Conservation (phyloP, 1,140 invertebrate genomes). For the Lordiphosa collinella region DNA sequence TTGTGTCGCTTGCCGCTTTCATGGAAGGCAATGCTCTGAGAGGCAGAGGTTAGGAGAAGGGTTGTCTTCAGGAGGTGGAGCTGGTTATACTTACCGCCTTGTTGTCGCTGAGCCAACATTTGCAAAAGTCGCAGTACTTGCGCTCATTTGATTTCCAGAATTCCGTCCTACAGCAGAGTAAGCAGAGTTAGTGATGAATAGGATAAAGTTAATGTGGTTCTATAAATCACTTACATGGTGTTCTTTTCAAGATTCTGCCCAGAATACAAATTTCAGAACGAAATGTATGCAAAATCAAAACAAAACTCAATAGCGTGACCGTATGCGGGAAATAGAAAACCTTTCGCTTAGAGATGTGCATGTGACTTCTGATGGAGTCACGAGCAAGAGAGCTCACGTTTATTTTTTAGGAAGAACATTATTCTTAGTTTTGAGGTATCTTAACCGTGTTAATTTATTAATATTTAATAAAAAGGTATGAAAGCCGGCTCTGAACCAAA, state of each 20-base stretch:
- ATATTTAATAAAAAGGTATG: too few species aligned
- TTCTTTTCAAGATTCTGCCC: too few species aligned
- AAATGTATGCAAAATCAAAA: too few species aligned
- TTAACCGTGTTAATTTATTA: too few species aligned
- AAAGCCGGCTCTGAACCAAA: too few species aligned
- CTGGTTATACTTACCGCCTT: slow-evolving; percentile 86
- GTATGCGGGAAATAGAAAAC: too few species aligned
- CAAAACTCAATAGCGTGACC: background rate
- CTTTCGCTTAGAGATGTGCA: too few species aligned
- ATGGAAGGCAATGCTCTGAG: slow-evolving; percentile 95
- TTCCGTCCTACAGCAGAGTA: slow-evolving; percentile 87
- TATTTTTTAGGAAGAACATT: too few species aligned
- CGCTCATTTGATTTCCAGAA: slow-evolving; percentile 98
- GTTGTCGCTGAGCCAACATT: slow-evolving; percentile 99
- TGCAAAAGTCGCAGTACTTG: slow-evolving; percentile 98
- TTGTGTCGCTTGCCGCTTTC: slow-evolving; percentile 96
- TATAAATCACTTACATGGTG: slow-evolving; percentile 32
- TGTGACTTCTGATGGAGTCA: too few species aligned
- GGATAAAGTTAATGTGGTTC: background rate
- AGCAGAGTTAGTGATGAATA: background rate
- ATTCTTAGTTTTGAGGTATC: too few species aligned
- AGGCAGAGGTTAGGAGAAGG: background rate
- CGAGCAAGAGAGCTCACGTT: too few species aligned
- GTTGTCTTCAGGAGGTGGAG: background rate
- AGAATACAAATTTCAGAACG: too few species aligned